Percentiles rank a stretch among this genome's conserved stretches.
Conservation (phyloP, 2,888 invertebrate genomes). For the Anagyrus pseudococci region DNA sequence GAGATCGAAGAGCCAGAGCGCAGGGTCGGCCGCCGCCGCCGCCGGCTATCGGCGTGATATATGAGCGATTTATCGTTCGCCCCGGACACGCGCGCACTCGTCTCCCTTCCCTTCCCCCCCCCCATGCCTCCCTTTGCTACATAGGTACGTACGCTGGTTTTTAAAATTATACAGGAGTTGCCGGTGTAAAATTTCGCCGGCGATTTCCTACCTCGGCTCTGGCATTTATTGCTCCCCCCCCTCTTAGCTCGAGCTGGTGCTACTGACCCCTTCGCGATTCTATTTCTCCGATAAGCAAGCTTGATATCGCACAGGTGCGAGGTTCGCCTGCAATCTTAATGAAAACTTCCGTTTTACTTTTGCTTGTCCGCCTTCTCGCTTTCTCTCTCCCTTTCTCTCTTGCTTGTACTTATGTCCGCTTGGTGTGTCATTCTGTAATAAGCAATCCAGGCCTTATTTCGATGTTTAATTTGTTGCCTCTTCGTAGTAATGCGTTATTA, state of each 20-base stretch:
- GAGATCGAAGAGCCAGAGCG: background rate
- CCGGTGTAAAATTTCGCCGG: constrained; percentile 18
- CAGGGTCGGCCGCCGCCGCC: constrained; percentile 4
- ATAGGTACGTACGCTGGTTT: background rate
- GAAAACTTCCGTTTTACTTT: constrained; percentile 15
- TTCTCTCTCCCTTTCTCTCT: background rate
- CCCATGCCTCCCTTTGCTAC: background rate
- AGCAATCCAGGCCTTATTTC: too few species aligned
- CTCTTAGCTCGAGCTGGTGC: background rate
- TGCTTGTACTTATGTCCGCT: too few species aligned
- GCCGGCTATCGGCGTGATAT: constrained; percentile 26
- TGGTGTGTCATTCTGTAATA: too few species aligned
- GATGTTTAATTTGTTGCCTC: too few species aligned
- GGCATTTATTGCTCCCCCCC: background rate
- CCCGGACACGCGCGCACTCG: background rate
- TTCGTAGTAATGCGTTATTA: too few species aligned
- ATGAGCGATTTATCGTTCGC: constrained; percentile 23
- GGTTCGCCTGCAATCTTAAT: constrained; percentile 16
- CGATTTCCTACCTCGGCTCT: background rate
- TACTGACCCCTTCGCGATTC: background rate
- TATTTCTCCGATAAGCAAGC: constrained; percentile 17
- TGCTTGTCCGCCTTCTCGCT: background rate
- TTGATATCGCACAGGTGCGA: background rate
- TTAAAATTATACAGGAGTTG: constrained; percentile 15
- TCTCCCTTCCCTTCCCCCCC: background rate